These are phyloP conservation scores for Crypturellus undulatus DNA, from an alignment of 2,113 vertebrate genomes.

Conservation along the genomic window DNA sequence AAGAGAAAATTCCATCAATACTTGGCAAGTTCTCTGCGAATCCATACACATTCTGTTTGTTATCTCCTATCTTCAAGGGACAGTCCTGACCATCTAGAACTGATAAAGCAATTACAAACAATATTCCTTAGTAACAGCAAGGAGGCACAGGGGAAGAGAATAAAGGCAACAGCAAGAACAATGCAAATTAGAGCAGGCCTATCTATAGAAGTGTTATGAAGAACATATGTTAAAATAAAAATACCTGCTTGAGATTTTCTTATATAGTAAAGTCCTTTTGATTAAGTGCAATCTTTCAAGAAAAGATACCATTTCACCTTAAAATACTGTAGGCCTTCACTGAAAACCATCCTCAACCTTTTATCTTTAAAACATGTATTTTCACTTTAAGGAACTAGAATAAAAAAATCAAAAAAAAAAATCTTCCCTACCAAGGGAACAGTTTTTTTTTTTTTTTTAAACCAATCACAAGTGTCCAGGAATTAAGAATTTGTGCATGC, in stretches of 20 bases:
- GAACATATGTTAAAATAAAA: neutral
- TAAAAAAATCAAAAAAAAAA: neutral
- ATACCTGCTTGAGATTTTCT: neutral
- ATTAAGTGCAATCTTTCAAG: neutral
- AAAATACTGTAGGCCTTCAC: neutral
- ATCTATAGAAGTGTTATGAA: neutral
- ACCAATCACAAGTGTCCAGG: neutral
- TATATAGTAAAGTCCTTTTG: neutral
- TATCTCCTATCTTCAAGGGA: neutral
- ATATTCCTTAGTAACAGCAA: neutral
- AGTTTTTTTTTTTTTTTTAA: neutral
- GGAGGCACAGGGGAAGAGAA: neutral
- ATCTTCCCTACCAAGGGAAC: neutral
- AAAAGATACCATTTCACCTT: neutral
- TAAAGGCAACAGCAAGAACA: neutral
- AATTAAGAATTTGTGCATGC: neutral
- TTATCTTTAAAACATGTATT: neutral
- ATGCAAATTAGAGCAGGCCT: neutral
- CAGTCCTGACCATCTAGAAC: neutral
- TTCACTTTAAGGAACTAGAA: neutral
- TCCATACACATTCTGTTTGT: neutral
- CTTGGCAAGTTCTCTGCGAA: neutral
- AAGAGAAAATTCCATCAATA: accelerated
- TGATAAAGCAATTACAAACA: neutral
- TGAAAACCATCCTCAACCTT: neutral